These are phyloP conservation scores for Heliconius ismenius DNA, from an alignment of 2,888 invertebrate species.

Conservation along the genomic window DNA sequence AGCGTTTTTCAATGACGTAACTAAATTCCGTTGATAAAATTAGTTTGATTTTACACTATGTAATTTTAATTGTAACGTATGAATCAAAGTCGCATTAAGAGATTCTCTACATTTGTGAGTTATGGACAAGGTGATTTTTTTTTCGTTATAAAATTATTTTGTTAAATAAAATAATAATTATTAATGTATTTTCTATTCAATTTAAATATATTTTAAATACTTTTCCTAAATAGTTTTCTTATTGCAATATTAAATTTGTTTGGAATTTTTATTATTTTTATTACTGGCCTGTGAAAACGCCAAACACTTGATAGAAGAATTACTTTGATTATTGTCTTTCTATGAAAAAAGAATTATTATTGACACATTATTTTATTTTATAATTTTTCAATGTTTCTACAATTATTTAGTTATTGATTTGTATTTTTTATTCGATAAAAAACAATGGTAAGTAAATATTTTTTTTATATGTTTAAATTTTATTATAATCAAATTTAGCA, in stretches of 20 bases:
- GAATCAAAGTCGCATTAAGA: neutral
- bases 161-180: neutral
- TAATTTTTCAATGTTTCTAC: constrained; percentile 33
- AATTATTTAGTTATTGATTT: constrained; percentile 12
- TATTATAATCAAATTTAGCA: neutral
- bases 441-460: constrained; percentile 27
- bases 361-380: constrained; percentile 29
- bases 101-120: neutral
- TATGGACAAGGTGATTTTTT: constrained; percentile 1
- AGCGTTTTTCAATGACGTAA: constrained; percentile 28
- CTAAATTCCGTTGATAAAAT: constrained; percentile 1
- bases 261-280: neutral
- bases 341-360: constrained; percentile 31
- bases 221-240: neutral
- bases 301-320: constrained; percentile 36
- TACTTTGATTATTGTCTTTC: constrained; percentile 15
- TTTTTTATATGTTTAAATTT: neutral
- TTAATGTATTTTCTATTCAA: neutral
- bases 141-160: neutral
- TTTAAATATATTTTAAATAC: neutral
- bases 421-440: neutral
- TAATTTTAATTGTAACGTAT: constrained; percentile 25
- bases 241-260: neutral
- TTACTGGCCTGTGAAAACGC: constrained; percentile 27
- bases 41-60: constrained; percentile 13